Base-by-base conservation (phyloP, 2,888 invertebrate genomes). In the Pheosia tremula region DNA sequence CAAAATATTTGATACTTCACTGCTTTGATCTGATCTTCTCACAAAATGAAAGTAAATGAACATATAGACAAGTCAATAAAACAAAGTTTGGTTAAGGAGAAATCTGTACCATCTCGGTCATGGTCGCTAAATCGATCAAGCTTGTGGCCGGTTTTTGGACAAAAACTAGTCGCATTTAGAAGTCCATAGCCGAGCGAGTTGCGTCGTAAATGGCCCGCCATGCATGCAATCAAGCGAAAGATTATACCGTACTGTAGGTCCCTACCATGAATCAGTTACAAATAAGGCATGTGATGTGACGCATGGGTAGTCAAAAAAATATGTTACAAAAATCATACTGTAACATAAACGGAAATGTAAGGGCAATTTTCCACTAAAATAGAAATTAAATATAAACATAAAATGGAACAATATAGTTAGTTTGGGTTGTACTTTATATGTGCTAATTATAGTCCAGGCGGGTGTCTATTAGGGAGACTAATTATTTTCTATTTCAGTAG, bases 71-170 rank as follows among this genome's bases (percentile, higher is more conserved):
- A 8, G 8, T 50, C 24, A 24, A 50, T 24, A 50, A 50, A 24
- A n/a, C 7, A 24, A 7, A 57, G 57, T 62, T 64, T 53, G 59
- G 55, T 52, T 63, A 55, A 60, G 61, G 59, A 75, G 74, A 73
- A 74, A 74, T 76, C 62, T 67, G 63, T 71, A 73, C 67, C 74
- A 80, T 80, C 81, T 77, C 77, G 81, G 81, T 82, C 80, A 82
- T 71, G 80, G 80, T 80, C 78, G 79, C 79, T 71, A 80, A 81
- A 83, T 79, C 69, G 73, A 75, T 74, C 62, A 72, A 72, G 74
- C 69, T 58, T 61, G 59, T 52, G 68, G 69, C 80, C 81, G 80
- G 82, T 83, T 86, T 80, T 71, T 69, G 68, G 70, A 82, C 70
- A 82, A 84, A 84, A 83, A 75, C 69, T 72, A 74, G 76, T 72